phyloP scores from a whole-genome alignment of 1,140 invertebrate genomes.

The Acromyrmex charruanus region DNA sequence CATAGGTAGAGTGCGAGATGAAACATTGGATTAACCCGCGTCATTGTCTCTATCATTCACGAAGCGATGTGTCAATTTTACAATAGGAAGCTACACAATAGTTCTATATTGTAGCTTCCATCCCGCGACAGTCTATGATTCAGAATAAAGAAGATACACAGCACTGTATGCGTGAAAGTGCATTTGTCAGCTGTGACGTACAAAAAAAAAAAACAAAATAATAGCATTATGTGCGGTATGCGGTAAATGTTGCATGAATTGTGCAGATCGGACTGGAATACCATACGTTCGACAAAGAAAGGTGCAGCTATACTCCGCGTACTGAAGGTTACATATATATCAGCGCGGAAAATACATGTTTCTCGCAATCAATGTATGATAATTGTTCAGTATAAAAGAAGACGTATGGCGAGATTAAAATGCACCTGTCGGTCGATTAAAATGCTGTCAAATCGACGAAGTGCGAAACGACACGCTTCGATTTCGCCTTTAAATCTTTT shows the following conservation, averaged over 20 bases:
- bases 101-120: conserved; percentile 1
- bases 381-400: conserved; percentile 23
- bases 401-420: neutral
- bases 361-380: neutral
- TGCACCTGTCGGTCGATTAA: neutral
- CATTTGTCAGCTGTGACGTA: conserved; percentile 12
- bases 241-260: neutral
- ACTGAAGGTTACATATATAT: neutral
- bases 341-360: neutral
- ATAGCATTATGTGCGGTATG: neutral
- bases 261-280: neutral
- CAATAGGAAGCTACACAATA: conserved; percentile 11
- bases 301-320: neutral
- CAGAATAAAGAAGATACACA: neutral
- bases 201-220: neutral
- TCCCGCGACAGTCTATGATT: neutral
- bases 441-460: neutral
- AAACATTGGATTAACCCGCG: conserved; percentile 21
- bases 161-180: neutral
- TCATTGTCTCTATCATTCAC: conserved; percentile 41
- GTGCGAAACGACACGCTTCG: conserved; percentile 11
- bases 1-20: conserved; percentile 5
- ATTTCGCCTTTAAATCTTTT: conserved; percentile 7
- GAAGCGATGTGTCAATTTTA: conserved; percentile 7
- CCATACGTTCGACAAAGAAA: conserved; percentile 8